phyloP scores from a whole-genome alignment of 2,888 invertebrate species.

The Callinectes sapidus region DNA sequence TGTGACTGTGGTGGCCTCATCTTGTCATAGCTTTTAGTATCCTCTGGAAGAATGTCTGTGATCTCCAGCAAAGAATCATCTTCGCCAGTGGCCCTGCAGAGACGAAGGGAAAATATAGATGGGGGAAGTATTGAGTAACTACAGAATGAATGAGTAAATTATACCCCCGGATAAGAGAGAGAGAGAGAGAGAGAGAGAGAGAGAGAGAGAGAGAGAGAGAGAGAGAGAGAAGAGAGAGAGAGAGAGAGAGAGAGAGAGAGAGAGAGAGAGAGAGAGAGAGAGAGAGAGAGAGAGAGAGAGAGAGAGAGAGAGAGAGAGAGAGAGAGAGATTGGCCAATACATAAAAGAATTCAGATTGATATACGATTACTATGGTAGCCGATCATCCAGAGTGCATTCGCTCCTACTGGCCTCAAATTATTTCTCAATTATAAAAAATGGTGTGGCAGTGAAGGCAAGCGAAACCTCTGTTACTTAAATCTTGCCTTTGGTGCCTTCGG shows the following conservation, averaged over 20 bases:
- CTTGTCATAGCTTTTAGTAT: conserved; percentile 91
- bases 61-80: conserved; percentile 59
- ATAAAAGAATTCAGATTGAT: no score
- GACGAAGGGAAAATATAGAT: background rate
- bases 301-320: no score
- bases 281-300: conserved; percentile 50
- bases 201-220: conserved; percentile 33
- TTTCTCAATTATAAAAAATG: no score
- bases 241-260: background rate
- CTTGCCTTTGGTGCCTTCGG: no score
- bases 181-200: conserved; percentile 46
- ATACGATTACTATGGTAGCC: no score
- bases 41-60: conserved; percentile 86
- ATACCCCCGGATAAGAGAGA: background rate
- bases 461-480: no score
- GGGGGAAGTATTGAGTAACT: no score
- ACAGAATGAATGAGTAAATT: background rate
- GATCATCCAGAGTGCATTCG: no score
- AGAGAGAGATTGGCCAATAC: no score
- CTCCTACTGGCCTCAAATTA: no score
- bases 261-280: background rate
- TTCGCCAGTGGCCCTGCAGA: background rate
- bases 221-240: conserved; percentile 10
- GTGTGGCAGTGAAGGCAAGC: no score
- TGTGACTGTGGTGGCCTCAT: conserved; percentile 90